Base-by-base conservation (phyloP, 2,888 invertebrate genomes). In the Andrena dorsata region DNA sequence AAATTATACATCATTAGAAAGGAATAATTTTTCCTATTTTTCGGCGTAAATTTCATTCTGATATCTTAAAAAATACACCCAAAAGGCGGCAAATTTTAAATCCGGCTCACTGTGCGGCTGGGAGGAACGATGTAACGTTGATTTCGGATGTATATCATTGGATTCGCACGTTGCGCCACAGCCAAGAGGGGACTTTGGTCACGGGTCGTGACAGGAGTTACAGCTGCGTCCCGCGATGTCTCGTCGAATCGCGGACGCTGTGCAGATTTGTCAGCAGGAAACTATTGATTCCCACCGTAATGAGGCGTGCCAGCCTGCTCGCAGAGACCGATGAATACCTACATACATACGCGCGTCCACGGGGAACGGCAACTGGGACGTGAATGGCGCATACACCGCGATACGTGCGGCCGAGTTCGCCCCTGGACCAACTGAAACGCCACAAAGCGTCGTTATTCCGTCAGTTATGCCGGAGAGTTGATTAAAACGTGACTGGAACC, bases 221-320 rank as follows among this genome's bases (percentile, higher is more conserved):
- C 47, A 47, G 47, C 28, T 51, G 28, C 20, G 28, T 64, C n/a
- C 16, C 66, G 60, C 71, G 68, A 61, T 66, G 41, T 80, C 60
- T 65, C 60, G 82, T 80, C 26, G 53, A 35, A 53, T 53, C 23
- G 68, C 49, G 63, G 26, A 35, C 74, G 32, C 35, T 65, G 83
- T 68, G 82, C 70, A 86, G 89, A 91, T 90, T 90, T 89, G 91
- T 91, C 88, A 89, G 75, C 88, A 81, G 85, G 87, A 83, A 87
- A 86, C 89, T 91, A 91, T 91, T 88, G 91, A 91, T 91, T 91
- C 83, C 77, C 61, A 47, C 80, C 84, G 87, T 91, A 91, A 92
- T 90, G 91, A 91, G 91, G 88, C 89, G 87, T 85, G 85, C 87
- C 72, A 41, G 69, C 61, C 60, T 58, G 74, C 70, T 76, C 51